A percentile compares a stretch with the other conserved stretches of the same genome.
These are phyloP conservation scores for Malurus elegans DNA, from an alignment of 2,113 vertebrate genomes.

Conservation along the genomic window DNA sequence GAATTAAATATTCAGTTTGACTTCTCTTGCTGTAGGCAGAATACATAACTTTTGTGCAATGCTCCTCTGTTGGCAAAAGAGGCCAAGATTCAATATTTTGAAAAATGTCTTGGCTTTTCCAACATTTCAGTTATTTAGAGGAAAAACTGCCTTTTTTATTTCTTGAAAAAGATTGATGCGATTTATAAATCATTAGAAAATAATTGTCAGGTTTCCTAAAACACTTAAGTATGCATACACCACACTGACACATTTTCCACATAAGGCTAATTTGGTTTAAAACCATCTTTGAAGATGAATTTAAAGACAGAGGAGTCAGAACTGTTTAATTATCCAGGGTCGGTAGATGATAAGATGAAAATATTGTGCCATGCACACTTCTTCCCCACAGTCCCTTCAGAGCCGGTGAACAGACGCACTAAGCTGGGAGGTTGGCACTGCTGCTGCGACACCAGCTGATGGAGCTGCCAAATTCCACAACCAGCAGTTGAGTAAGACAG, in stretches of 20 bases:
- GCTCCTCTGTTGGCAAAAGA: constrained; percentile 26
- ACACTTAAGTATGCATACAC: not conserved
- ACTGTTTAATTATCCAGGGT: not conserved
- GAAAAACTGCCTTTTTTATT: not conserved
- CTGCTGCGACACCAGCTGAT: not conserved
- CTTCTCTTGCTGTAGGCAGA: constrained; percentile 53
- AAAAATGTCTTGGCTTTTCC: constrained; percentile 13
- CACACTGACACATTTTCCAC: not conserved
- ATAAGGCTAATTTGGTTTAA: not conserved
- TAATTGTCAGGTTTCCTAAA: not conserved
- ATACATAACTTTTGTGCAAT: not conserved
- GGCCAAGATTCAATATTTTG: not conserved
- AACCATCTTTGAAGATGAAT: not conserved
- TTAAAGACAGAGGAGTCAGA: not conserved
- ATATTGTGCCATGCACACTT: not conserved
- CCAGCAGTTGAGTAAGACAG: not conserved
- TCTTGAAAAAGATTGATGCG: not conserved
- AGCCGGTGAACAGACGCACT: not conserved
- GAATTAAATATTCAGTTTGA: constrained; percentile 23
- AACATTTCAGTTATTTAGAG: constrained; percentile 13
- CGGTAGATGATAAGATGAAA: not conserved
- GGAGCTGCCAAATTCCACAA: not conserved
- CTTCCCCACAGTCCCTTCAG: accelerated
- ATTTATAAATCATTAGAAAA: not conserved
- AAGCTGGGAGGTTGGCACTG: not conserved